These are phyloP conservation scores for Tetranychus cinnabarinus DNA, from an alignment of 1,140 invertebrate species.

Conservation along the genomic window DNA sequence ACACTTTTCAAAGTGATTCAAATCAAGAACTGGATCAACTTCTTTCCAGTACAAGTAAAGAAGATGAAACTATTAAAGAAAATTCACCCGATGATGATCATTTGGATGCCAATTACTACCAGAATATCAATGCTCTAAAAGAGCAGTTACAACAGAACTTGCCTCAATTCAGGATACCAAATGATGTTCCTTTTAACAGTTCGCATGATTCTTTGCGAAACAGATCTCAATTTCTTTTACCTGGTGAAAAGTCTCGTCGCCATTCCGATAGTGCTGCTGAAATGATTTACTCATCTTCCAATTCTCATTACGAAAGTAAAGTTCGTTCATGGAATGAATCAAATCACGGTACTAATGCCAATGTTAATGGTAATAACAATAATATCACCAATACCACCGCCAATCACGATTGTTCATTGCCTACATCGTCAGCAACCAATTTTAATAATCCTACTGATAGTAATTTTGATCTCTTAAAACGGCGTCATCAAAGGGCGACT, in stretches of 20 bases:
- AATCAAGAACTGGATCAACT: neutral
- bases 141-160: neutral
- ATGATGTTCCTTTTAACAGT: neutral
- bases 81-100: neutral
- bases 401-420: no score
- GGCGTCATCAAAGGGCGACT: neutral
- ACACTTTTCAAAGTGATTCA: neutral
- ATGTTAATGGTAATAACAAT: neutral
- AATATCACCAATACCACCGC: neutral
- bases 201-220: neutral
- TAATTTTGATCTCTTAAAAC: neutral
- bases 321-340: neutral
- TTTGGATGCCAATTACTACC: neutral
- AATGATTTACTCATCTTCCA: neutral
- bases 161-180: neutral
- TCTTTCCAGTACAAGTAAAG: neutral
- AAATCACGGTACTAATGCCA: neutral
- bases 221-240: neutral
- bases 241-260: neutral
- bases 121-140: neutral
- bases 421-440: neutral
- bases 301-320: neutral
- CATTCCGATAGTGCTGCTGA: neutral
- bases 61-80: neutral
- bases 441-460: neutral